Percentiles rank a stretch among this genome's conserved stretches.
These are phyloP conservation scores for Cephalopachus bancanus DNA, from an alignment of 2,797 vertebrate species.

Conservation along the genomic window DNA sequence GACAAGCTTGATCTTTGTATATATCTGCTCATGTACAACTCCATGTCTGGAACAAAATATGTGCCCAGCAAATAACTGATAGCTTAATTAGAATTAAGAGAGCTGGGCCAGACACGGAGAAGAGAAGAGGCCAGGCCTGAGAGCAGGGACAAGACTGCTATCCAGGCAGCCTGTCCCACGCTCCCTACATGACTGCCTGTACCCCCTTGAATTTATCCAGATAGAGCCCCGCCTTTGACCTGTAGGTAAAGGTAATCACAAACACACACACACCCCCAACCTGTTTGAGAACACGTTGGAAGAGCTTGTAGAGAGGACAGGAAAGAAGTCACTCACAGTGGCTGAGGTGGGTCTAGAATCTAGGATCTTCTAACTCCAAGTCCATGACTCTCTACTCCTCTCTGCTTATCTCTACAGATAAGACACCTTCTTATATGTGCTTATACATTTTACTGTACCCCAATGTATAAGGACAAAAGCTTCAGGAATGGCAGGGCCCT, in stretches of 20 bases:
- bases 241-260: neutral
- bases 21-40: too few relatives aligned
- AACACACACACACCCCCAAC: neutral
- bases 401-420: neutral
- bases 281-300: neutral
- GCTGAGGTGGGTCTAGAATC: neutral
- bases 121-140: neutral
- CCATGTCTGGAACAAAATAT: too few relatives aligned
- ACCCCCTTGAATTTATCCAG: neutral
- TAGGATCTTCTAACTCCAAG: neutral
- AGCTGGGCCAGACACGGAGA: neutral
- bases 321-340: neutral
- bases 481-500: neutral
- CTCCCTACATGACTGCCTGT: neutral
- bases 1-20: too few relatives aligned
- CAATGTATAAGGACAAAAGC: neutral
- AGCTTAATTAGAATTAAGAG: neutral
- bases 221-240: neutral
- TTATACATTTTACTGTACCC: neutral
- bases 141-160: neutral
- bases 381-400: neutral
- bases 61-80: too few relatives aligned
- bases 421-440: neutral
- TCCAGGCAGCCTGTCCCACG: neutral
- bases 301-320: neutral